Conservation (phyloP, 1,140 invertebrate species). For the Zophobas atratus region DNA sequence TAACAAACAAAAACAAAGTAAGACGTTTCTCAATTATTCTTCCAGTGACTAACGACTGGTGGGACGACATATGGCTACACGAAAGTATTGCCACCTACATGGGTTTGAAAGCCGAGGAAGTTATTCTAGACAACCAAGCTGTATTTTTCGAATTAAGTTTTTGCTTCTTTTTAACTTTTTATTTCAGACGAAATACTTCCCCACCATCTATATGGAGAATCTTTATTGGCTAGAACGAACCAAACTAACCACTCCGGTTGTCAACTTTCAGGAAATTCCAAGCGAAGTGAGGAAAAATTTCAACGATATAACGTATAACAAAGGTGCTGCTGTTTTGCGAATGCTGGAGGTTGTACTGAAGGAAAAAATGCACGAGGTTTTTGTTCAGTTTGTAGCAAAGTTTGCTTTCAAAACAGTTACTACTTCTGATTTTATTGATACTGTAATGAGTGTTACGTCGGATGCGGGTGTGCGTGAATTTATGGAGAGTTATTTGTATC, state of each 20-base stretch:
- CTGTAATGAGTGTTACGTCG: constrained; percentile 26
- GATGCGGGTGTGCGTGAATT: constrained; percentile 32
- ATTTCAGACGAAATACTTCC: constrained; percentile 70
- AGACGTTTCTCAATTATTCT: constrained; percentile 69
- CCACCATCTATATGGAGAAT: constrained; percentile 70
- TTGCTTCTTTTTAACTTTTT: constrained; percentile 5
- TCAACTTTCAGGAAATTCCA: constrained; percentile 73
- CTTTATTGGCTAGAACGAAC: constrained; percentile 71
- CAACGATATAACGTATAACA: constrained; percentile 88
- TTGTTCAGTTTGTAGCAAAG: constrained; percentile 37
- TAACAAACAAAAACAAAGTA: constrained; percentile 71
- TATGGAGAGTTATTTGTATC: constrained; percentile 51
- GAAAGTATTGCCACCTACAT: constrained; percentile 83
- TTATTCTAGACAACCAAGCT: constrained; percentile 69
- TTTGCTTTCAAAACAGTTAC: constrained; percentile 45
- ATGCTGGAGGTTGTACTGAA: constrained; percentile 46
- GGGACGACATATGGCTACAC: constrained; percentile 88
- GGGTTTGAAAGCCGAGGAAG: not conserved
- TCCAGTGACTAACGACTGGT: constrained; percentile 84
- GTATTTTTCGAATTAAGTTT: not conserved
- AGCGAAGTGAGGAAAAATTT: constrained; percentile 88
- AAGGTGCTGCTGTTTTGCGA: constrained; percentile 66
- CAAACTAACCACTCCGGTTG: constrained; percentile 73
- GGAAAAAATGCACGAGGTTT: constrained; percentile 31
- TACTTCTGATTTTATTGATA: constrained; percentile 48